Conservation (phyloP, 2,113 vertebrate species). For the Melanerpes formicivorus region DNA sequence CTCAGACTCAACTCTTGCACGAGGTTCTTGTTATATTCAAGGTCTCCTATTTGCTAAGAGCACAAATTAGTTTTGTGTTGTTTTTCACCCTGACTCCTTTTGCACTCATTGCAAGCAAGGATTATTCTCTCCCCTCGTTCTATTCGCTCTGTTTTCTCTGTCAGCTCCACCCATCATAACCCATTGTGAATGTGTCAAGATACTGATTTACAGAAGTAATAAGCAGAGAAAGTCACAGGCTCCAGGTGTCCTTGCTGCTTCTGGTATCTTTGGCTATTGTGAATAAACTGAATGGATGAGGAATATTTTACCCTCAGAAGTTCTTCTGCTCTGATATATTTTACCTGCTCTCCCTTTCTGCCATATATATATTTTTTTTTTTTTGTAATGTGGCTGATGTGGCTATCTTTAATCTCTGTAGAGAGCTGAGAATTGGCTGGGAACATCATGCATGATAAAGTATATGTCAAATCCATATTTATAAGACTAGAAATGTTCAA, state of each 20-base stretch:
- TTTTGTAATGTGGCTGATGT: not conserved
- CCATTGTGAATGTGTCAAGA: not conserved
- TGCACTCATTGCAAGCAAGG: not conserved
- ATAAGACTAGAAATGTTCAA: not conserved
- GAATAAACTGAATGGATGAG: not conserved
- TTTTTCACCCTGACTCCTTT: not conserved
- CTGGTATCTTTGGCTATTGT: not conserved
- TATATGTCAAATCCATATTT: not conserved
- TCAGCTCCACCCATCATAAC: not conserved
- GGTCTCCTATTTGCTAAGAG: not conserved
- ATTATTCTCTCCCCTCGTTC: not conserved
- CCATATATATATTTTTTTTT: not conserved
- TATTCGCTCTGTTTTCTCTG: not conserved
- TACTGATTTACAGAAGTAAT: not conserved
- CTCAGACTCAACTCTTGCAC: constrained; percentile 27
- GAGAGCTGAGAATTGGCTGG: not conserved
- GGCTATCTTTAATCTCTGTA: not conserved
- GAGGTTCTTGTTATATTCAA: not conserved
- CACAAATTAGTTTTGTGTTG: not conserved
- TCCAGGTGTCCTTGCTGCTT: not conserved
- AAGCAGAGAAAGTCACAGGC: not conserved
- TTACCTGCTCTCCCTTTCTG: not conserved
- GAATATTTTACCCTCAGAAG: not conserved
- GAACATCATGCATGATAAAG: not conserved
- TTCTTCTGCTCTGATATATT: not conserved